Evolutionary conservation across 2,797 vertebrate genomes (phyloP).

Genomic region (Gambusia yucatana): DNA sequence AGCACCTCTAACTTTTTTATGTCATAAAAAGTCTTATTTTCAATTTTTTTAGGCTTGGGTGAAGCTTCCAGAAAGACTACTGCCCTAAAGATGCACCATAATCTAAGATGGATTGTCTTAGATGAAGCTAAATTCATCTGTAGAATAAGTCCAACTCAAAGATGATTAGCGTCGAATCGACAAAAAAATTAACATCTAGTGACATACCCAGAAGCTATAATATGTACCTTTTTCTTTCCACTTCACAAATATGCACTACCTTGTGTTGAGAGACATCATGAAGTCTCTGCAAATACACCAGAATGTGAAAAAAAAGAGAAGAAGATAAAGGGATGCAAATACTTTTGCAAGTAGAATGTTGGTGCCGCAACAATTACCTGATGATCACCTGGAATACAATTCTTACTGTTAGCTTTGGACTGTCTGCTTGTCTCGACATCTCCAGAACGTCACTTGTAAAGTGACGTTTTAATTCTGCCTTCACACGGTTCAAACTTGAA

Average conservation of each 20-base stretch:
- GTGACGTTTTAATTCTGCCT: constrained; percentile 14
- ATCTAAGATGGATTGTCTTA: background rate
- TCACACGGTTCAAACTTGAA: background rate
- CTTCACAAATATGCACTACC: background rate
- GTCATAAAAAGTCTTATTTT: background rate
- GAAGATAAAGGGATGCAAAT: background rate
- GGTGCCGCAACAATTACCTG: constrained; percentile 9
- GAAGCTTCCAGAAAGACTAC: background rate
- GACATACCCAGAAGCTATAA: background rate
- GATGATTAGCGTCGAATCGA: background rate
- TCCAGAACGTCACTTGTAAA: constrained; percentile 9
- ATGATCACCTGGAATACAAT: constrained; percentile 22
- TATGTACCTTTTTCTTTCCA: background rate
- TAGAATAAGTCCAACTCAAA: background rate
- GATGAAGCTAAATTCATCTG: background rate
- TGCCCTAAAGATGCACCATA: background rate
- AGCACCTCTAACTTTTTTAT: background rate
- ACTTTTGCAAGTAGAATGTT: background rate
- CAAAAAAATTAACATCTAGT: background rate
- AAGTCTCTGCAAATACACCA: background rate
- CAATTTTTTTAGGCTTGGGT: background rate
- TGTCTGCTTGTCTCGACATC: background rate
- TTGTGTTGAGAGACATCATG: background rate
- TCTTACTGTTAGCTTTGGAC: constrained; percentile 11
- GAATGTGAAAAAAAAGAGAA: background rate